Conservation (phyloP, 2,113 vertebrate genomes). For the Erythrolamprus reginae region DNA sequence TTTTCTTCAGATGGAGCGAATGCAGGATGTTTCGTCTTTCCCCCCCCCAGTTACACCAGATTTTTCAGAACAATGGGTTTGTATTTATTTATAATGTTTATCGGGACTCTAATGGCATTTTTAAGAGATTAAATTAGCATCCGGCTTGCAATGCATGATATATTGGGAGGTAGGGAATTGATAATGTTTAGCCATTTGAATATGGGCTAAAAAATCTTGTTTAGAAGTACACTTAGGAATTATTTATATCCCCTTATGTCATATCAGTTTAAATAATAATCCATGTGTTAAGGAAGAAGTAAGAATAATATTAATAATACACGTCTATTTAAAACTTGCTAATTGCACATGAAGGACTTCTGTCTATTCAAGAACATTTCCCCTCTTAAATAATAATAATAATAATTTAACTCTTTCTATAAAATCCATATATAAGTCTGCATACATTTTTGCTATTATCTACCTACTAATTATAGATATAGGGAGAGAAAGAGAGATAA, state of each 20-base stretch:
- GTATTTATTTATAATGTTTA: conserved; percentile 73
- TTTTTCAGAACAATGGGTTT: conserved; percentile 61
- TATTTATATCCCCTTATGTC: conserved; percentile 77
- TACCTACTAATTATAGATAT: not conserved
- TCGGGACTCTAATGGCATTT: conserved; percentile 62
- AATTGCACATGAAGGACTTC: conserved; percentile 73
- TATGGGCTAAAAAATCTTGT: conserved; percentile 68
- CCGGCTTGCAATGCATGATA: conserved; percentile 67
- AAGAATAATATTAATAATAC: conserved; percentile 76
- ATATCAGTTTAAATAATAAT: conserved; percentile 77
- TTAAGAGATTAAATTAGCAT: conserved; percentile 60
- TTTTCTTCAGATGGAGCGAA: conserved; percentile 17
- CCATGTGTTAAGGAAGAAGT: conserved; percentile 57
- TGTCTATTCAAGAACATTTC: conserved; percentile 53
- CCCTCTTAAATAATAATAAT: conserved; percentile 9
- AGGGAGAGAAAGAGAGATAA: not conserved
- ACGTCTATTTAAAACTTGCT: conserved; percentile 72
- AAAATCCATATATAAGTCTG: conserved; percentile 62
- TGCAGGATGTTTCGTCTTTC: conserved; percentile 25
- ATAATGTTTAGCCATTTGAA: conserved; percentile 72
- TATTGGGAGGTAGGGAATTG: conserved; percentile 65
- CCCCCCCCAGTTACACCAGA: conserved; percentile 39
- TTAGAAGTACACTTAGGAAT: conserved; percentile 73
- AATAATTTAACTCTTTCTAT: conserved; percentile 69
- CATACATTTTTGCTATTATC: conserved; percentile 71